These are phyloP conservation scores for Poeciliopsis paucimaculata DNA, from an alignment of 2,797 vertebrate species.

Conservation along the genomic window DNA sequence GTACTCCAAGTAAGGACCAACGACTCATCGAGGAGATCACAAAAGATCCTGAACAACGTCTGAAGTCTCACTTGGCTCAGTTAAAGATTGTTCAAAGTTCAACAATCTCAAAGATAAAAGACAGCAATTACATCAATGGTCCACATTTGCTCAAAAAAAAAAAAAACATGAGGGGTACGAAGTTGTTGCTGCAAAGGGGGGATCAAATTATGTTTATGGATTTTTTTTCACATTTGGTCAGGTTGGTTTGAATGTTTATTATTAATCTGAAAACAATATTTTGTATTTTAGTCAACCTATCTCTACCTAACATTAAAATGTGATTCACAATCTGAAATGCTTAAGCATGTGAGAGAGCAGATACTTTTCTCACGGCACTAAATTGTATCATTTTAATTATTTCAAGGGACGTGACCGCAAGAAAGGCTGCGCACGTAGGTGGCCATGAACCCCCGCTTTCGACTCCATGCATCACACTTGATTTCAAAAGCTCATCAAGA, in stretches of 20 bases:
- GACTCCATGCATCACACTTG: conserved; percentile 11
- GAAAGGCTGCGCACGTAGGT: conserved; percentile 2
- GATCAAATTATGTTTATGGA: not conserved
- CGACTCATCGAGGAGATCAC: not conserved
- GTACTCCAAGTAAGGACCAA: not conserved
- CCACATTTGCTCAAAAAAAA: not conserved
- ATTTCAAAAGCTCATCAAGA: conserved; percentile 39
- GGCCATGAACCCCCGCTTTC: conserved; percentile 22
- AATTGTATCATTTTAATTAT: conserved; percentile 3
- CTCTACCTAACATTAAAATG: not conserved
- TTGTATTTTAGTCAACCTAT: not conserved
- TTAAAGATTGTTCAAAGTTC: not conserved
- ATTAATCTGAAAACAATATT: not conserved
- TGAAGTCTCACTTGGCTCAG: not conserved
- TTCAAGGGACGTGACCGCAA: conserved; percentile 13
- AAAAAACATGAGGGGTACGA: not conserved
- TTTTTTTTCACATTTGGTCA: not conserved
- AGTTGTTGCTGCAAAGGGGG: not conserved
- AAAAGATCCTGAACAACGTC: not conserved
- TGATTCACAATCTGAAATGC: not conserved
- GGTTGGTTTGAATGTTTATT: not conserved
- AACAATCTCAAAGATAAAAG: not conserved
- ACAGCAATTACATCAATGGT: not conserved
- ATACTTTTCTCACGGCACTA: not conserved
- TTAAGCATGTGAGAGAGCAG: not conserved